Base-by-base conservation (phyloP, 2,888 invertebrate species). In the Campoplex capitator region DNA sequence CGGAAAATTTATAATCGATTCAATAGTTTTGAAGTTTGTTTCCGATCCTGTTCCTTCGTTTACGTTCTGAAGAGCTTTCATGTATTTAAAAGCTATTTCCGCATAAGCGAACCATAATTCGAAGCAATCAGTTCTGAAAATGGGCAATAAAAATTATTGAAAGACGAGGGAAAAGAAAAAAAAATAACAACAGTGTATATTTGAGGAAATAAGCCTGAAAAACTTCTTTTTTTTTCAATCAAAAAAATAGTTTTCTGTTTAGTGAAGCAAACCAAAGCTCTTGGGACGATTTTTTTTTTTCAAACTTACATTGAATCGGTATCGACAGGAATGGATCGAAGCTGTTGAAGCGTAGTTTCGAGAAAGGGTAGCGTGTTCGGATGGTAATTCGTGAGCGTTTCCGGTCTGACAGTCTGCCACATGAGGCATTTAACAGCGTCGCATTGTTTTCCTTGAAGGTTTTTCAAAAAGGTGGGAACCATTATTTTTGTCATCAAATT, bases 71-170 rank as follows among this genome's bases (percentile, higher is more conserved):
- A 89, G 85, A 51, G 91, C 90, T 65, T 89, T 88, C 86, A 93
- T 91, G 62, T 92, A 93, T 74, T 91, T 90, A 18, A 82, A 90
- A 23, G 92, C 84, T 9, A 90, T 83, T 74, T 91, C 91, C n/a
- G 92, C 92, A 71, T 93, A 84, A 3, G 90, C 86, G 80, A 90
- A 91, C 94, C 94, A 94, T 13, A 94, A 54, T 80, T 93, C 91
- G 45, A 88, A 84, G 45, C 88, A 77, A 70, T 85, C 88, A 81
- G 58, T 75, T 18, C 92, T 92, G 75, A 28, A 89, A 82, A 71
- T 58, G 1, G 16, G 4, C 28, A 9, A 28, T 58, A n/a, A 58
- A 62, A 62, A 16, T 62, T 6, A 62, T 32, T 62, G n/a, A n/a
- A n/a, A n/a, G n/a, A n/a, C n/a, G n/a, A n/a, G n/a, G n/a, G n/a